Evolutionary conservation across 1,140 invertebrate genomes (phyloP).

Genomic region (Colletes latitarsis): DNA sequence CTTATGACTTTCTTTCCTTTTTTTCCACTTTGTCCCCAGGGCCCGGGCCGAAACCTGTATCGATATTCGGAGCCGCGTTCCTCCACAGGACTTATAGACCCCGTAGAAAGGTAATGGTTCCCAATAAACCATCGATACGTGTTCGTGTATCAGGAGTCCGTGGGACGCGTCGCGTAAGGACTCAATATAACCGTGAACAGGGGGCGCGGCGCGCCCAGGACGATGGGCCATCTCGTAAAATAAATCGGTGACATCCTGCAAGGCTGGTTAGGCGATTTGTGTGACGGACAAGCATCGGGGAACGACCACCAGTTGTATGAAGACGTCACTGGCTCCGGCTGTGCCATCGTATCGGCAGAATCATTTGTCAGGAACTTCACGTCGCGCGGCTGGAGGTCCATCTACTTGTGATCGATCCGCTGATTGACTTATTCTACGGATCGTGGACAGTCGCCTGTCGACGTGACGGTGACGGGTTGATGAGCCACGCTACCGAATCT

Average conservation of each 20-base stretch:
- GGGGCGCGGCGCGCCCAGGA: conserved; percentile 57
- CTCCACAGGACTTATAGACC: conserved; percentile 29
- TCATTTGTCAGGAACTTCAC: conserved; percentile 72
- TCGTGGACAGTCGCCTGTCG: conserved; percentile 38
- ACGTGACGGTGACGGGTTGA: conserved; percentile 32
- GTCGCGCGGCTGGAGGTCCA: conserved; percentile 57
- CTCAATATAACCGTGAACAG: conserved; percentile 56
- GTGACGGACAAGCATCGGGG: conserved; percentile 65
- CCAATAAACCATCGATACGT: conserved; percentile 75
- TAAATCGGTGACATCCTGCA: conserved; percentile 76
- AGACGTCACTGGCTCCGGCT: conserved; percentile 66
- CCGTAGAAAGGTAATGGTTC: conserved; percentile 66
- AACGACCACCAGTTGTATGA: conserved; percentile 56
- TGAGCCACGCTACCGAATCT: conserved; percentile 2
- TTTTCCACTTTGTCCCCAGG: conserved; percentile 13
- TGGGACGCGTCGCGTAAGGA: conserved; percentile 54
- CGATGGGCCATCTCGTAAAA: conserved; percentile 68
- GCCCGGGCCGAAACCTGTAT: conserved; percentile 46
- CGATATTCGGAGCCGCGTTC: conserved; percentile 51
- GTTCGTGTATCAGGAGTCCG: conserved; percentile 40
- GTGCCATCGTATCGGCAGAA: conserved; percentile 62
- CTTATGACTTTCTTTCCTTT: conserved; percentile 56
- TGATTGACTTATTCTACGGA: conserved; percentile 63
- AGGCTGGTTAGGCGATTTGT: conserved; percentile 73
- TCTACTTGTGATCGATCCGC: conserved; percentile 55